Base-by-base conservation (phyloP, 2,113 vertebrate species). In the Brachypodius melanocephalos region DNA sequence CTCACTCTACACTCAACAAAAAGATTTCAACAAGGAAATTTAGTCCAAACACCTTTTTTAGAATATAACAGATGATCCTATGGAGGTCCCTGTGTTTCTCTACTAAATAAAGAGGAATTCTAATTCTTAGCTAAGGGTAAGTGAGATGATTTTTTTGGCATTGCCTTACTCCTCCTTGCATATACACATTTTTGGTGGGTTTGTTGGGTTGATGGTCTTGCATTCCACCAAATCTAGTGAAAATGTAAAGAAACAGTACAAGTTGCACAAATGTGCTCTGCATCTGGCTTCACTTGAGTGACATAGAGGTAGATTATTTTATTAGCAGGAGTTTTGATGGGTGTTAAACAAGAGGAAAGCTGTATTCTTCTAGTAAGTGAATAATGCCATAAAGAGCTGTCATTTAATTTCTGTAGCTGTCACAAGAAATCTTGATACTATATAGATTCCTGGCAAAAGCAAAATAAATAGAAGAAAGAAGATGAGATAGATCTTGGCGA, bases 361-460 rank as follows among this genome's bases (percentile, higher is more conserved):
- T 49, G 1, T 10, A 4, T 59, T 46, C 6, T 78, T 79, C 6
- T 51, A 49, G 10, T 26, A 43, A 68, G 22, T 80, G 29, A 83
- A 45, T 62, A 75, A 45, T 45, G 28, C 12, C 9, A 0, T 36
- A 48, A 76, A 8, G 8, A 42, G 17, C 19, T 75, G 26, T 49
- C 17, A 17, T 46, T 81, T 89, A 32, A 31, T 80, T 79, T 73
- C 34, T 63, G 22, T 75, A 79, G 45, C 20, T 84, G n/a, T 49
- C 48, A n/a, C 1, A 3, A 89, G 43, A 79, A 77, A 26, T 20
- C 0, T 3, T 2, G 1, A 25, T 66, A 40, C 28, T 3, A 1
- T 28, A 13, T 17, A 36, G 21, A 77, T 61, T 65, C 18, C 34
- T 61, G 15, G 36, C 31, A 74, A 81, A 85, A 69, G 10, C 21